A percentile compares a stretch with the other conserved stretches of the same genome.
phyloP scores from a whole-genome alignment of 1,140 invertebrate genomes.

The Asbolus verrucosus region DNA sequence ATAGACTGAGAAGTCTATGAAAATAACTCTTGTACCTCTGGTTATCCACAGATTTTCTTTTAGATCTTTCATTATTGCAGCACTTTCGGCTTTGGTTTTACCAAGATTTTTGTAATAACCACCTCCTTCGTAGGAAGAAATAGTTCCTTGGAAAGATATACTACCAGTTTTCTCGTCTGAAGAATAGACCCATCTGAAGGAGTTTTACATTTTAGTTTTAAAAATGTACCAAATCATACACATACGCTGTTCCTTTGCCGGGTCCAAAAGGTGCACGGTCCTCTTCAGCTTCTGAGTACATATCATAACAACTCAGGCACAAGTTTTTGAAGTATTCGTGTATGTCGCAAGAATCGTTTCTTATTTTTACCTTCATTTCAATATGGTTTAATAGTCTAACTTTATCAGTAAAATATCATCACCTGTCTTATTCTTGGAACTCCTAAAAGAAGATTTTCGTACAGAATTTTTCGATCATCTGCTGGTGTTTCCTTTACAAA shows the following conservation, averaged over 20 bases:
- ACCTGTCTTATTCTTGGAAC: slow-evolving; percentile 73
- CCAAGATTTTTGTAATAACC: slow-evolving; percentile 69
- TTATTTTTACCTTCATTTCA: no score
- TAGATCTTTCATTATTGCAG: slow-evolving; percentile 68
- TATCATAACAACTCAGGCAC: slow-evolving; percentile 73
- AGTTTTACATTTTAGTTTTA: slow-evolving; percentile 23
- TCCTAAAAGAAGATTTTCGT: slow-evolving; percentile 77
- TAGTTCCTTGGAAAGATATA: slow-evolving; percentile 67
- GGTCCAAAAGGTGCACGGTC: slow-evolving; percentile 69
- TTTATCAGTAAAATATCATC: no score
- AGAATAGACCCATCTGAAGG: slow-evolving; percentile 60
- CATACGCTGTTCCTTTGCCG: slow-evolving; percentile 62
- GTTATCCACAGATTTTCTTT: slow-evolving; percentile 76
- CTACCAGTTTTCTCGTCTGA: slow-evolving; percentile 47
- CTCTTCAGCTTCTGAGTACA: slow-evolving; percentile 68
- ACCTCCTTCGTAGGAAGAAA: slow-evolving; percentile 72
- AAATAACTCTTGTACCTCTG: slow-evolving; percentile 76
- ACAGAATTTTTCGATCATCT: slow-evolving; percentile 69
- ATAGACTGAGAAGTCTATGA: slow-evolving; percentile 81
- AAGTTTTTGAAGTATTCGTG: slow-evolving; percentile 71
- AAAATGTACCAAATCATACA: no score
- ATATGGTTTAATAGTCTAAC: no score
- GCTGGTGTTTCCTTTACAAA: slow-evolving; percentile 53
- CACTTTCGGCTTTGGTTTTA: slow-evolving; percentile 63
- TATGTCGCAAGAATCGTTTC: slow-evolving; percentile 73